A percentile compares a stretch with the other conserved stretches of the same genome.
These are phyloP conservation scores for Dryococelus australis DNA, from an alignment of 2,888 invertebrate genomes.

Conservation along the genomic window DNA sequence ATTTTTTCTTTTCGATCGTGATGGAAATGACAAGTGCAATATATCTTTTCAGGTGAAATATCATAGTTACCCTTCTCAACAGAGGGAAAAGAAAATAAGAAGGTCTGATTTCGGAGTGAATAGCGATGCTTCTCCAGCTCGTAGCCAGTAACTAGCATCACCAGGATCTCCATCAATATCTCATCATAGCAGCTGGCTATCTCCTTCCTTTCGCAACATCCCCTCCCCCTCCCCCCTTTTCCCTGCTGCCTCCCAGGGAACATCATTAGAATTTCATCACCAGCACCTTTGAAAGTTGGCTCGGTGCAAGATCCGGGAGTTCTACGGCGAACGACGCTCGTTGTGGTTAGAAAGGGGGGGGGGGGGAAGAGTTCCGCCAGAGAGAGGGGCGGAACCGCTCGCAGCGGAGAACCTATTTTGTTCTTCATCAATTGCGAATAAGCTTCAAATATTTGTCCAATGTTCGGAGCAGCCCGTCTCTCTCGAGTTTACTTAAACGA, in stretches of 20 bases:
- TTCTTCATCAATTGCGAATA: constrained; percentile 16
- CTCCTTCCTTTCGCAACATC: constrained; percentile 16
- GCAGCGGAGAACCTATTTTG: neutral
- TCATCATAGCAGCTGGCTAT: constrained; percentile 3
- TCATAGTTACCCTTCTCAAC: too few species aligned
- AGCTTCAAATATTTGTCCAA: constrained; percentile 16
- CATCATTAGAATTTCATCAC: constrained; percentile 10
- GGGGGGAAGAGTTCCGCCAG: neutral
- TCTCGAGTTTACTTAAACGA: constrained; percentile 16
- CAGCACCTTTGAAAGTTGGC: neutral
- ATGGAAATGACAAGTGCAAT: too few species aligned
- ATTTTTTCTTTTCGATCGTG: too few species aligned
- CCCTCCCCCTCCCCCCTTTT: neutral
- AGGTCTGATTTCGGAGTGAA: neutral
- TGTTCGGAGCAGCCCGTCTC: neutral
- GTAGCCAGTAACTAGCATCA: neutral
- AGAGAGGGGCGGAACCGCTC: neutral
- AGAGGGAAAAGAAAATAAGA: neutral
- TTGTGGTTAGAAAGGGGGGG: neutral
- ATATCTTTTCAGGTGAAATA: too few species aligned
- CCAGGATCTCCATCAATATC: constrained; percentile 5
- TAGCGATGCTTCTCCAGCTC: neutral
- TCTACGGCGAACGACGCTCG: neutral
- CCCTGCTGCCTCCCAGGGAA: neutral
- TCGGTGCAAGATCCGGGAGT: neutral